A percentile compares a stretch with the other conserved stretches of the same genome.
Evolutionary conservation across 1,140 invertebrate species (phyloP).

Genomic region (Pogonus chalceus): DNA sequence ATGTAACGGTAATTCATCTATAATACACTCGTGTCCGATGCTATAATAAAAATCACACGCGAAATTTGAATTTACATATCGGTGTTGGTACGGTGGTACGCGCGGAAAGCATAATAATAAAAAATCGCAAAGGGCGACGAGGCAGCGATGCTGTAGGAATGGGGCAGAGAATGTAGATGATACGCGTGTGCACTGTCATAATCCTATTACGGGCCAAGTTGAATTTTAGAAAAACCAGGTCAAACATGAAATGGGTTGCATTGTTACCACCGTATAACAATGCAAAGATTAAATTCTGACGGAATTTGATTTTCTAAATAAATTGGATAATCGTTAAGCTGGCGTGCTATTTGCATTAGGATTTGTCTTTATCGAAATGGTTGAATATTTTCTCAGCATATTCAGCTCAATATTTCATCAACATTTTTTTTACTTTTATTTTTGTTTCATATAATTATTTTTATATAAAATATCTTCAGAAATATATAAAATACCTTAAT

Average conservation of each 20-base stretch:
- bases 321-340: slow-evolving; percentile 7
- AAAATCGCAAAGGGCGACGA: too few species aligned
- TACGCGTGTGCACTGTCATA: background rate
- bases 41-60: too few species aligned
- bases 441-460: background rate
- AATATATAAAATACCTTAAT: background rate
- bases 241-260: slow-evolving; percentile 3
- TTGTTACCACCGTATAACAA: background rate
- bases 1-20: too few species aligned
- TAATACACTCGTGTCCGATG: too few species aligned
- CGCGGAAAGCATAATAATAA: too few species aligned
- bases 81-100: too few species aligned
- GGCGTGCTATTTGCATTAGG: slow-evolving; percentile 6
- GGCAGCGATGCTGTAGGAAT: too few species aligned
- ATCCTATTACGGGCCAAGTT: slow-evolving; percentile 1
- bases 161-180: too few species aligned
- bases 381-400: background rate
- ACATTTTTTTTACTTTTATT: background rate
- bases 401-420: background rate
- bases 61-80: too few species aligned
- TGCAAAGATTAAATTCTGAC: slow-evolving; percentile 2
- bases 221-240: slow-evolving; percentile 5
- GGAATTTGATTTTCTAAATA: slow-evolving; percentile 7
- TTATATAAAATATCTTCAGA: background rate
- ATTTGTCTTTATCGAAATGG: slow-evolving; percentile 2